Conservation (phyloP, 2,113 vertebrate species). For the Ailurus styani region DNA sequence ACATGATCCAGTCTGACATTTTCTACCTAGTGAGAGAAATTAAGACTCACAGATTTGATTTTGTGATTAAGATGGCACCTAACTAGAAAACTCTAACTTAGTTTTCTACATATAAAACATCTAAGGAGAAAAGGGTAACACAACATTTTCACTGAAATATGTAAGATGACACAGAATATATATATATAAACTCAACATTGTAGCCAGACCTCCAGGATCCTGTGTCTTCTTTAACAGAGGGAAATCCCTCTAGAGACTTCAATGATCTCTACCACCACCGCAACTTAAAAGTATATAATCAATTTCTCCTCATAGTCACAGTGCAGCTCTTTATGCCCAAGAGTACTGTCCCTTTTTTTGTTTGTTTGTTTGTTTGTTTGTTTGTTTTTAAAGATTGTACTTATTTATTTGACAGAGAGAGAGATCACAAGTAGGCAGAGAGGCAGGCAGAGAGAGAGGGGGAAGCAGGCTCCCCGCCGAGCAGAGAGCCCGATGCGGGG, state of each 20-base stretch:
- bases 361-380: no score
- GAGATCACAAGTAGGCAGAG: no score
- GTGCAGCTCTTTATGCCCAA: neutral
- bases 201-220: neutral
- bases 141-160: slow-evolving; percentile 10
- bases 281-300: neutral
- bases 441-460: no score
- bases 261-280: neutral
- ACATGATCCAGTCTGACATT: neutral
- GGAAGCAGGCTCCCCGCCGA: no score
- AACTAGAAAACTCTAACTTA: neutral
- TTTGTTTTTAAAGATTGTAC: no score
- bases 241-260: neutral
- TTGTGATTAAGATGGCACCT: neutral
- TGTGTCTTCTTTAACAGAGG: neutral
- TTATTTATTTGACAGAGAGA: no score
- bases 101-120: neutral
- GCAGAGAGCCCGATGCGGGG: no score
- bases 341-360: neutral
- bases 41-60: neutral
- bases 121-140: neutral
- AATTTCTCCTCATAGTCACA: neutral
- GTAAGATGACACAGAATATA: slow-evolving; percentile 11
- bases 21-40: neutral
- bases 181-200: neutral